These are phyloP conservation scores for Alloplasta piceator DNA, from an alignment of 2,888 invertebrate species.

Conservation along the genomic window DNA sequence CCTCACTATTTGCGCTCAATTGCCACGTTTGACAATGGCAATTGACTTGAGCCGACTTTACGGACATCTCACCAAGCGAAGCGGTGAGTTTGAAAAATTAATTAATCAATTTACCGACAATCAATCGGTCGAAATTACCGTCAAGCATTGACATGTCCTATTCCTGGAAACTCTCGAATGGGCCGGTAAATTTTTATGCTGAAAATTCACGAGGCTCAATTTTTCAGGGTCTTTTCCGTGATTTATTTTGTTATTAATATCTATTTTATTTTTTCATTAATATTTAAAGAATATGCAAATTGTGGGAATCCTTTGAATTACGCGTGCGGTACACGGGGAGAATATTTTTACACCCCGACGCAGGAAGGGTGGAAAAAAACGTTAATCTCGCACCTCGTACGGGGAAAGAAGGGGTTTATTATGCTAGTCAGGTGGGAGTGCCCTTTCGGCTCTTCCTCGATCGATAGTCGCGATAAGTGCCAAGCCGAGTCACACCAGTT, in stretches of 20 bases:
- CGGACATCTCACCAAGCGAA: conserved; percentile 89
- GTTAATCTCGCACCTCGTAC: conserved; percentile 11
- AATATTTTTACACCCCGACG: background rate
- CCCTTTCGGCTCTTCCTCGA: conserved; percentile 67
- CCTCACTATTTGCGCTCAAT: conserved; percentile 85
- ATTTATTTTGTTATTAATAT: too few relatives aligned
- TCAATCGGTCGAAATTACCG: too few relatives aligned
- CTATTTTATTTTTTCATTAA: too few relatives aligned
- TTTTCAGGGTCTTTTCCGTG: too few relatives aligned
- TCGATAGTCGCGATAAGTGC: conserved; percentile 65
- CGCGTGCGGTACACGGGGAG: background rate
- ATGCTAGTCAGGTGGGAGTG: conserved; percentile 64
- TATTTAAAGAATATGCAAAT: too few relatives aligned
- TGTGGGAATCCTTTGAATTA: too few relatives aligned
- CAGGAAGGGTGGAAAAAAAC: conserved; percentile 2
- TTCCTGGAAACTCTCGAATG: too few relatives aligned
- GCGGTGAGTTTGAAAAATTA: conserved; percentile 85
- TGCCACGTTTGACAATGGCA: conserved; percentile 88
- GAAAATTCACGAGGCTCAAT: too few relatives aligned
- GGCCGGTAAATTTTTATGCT: too few relatives aligned
- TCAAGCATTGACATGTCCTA: too few relatives aligned
- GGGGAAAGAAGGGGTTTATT: conserved; percentile 22
- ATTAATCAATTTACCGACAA: too few relatives aligned
- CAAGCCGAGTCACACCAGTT: conserved; percentile 65
- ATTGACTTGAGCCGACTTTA: conserved; percentile 93